Base-by-base conservation (phyloP, 2,113 vertebrate genomes). In the Acanthisitta chloris region DNA sequence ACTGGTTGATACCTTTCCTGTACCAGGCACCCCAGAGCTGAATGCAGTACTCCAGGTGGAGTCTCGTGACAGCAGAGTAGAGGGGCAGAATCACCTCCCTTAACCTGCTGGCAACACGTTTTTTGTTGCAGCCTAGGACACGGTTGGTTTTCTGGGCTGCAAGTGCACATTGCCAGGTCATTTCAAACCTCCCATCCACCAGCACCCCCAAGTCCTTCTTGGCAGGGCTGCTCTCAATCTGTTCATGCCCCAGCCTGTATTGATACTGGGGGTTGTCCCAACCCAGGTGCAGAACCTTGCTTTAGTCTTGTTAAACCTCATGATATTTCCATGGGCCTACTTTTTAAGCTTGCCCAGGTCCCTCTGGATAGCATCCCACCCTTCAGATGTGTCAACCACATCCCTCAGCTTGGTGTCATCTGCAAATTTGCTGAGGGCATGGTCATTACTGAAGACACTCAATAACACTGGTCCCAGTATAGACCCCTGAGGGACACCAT, bases 1-100 rank as follows among this genome's bases (percentile, higher is more conserved):
- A 6, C 7, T n/a, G 16, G 29, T 20, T 0, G 0, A n/a, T 25
- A 24, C 25, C 18, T 5, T 24, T 81, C 45, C 24, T 12, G n/a
- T 21, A 40, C 24, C 5, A 4, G 12, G 36, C 12, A 14, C 5
- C 5, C 28, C 43, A 38, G n/a, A 59, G 20, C 3, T 59, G 73
- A 25, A 48, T 4, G 4, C n/a, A 46, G n/a, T 17, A 10, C 6
- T 76, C 31, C 33, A 21, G 19, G 19, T 52, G n/a, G 2, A 19
- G 10, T 52, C 18, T 67, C 69, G 12, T 4, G 2, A 65, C 12
- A 2, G 17, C 14, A 43, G 36, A 57, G 42, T 8, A 73, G 36
- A 59, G 28, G 16, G 18, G 2, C 15, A 74, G 61, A 45, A 52
- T 52, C 24, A 6, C 10, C 24, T 59, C 15, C 23, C 7, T 17